Evolutionary conservation across 2,797 vertebrate genomes (phyloP).

Genomic region (Poeciliopsis turneri): DNA sequence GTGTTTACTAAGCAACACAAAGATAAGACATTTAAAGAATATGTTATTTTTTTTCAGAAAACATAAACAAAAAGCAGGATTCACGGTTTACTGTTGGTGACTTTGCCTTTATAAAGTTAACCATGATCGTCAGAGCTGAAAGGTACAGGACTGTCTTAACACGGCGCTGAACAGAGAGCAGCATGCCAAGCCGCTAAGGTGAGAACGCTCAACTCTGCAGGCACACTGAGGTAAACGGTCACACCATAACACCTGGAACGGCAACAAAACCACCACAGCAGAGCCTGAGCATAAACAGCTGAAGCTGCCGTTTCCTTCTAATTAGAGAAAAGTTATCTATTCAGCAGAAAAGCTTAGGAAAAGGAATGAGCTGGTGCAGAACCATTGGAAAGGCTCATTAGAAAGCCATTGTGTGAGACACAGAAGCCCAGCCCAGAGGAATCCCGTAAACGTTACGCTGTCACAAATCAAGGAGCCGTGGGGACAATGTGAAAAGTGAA

Average conservation of each 20-base stretch:
- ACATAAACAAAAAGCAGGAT: slow-evolving; percentile 17
- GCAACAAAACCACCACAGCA: neutral
- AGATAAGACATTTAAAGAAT: neutral
- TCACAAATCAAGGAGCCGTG: neutral
- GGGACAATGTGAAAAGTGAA: neutral
- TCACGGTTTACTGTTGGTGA: neutral
- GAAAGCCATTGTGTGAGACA: slow-evolving; percentile 6
- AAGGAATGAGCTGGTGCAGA: slow-evolving; percentile 19
- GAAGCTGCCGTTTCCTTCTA: slow-evolving; percentile 47
- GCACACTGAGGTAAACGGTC: slow-evolving; percentile 16
- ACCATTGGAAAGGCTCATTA: slow-evolving; percentile 36
- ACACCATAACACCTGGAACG: slow-evolving; percentile 39
- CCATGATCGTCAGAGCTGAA: slow-evolving; percentile 27
- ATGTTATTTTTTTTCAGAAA: slow-evolving; percentile 4
- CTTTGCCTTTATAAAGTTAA: slow-evolving; percentile 34
- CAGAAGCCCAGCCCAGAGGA: neutral
- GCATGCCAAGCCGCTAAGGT: slow-evolving; percentile 24
- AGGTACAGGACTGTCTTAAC: neutral
- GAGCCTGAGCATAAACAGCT: slow-evolving; percentile 31
- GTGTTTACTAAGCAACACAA: slow-evolving; percentile 8
- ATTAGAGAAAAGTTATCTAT: slow-evolving; percentile 31
- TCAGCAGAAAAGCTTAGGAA: slow-evolving; percentile 32
- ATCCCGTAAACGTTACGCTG: neutral
- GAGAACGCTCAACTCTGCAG: slow-evolving; percentile 10
- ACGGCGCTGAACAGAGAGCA: slow-evolving; percentile 47